Evolutionary conservation across 2,888 invertebrate genomes (phyloP).

Genomic region (Apodemia hepburni): DNA sequence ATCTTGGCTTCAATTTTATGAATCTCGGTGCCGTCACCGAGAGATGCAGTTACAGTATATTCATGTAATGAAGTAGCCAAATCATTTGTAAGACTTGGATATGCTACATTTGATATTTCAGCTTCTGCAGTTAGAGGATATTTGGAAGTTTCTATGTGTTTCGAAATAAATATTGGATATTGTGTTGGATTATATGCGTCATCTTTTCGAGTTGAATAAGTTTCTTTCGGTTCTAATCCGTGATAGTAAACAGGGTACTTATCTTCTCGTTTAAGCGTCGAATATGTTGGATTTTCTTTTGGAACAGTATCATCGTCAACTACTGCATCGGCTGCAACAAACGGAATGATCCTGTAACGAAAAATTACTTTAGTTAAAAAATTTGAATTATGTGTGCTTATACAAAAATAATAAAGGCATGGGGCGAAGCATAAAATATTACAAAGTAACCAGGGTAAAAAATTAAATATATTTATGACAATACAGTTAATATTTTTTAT

Average conservation of each 20-base stretch:
- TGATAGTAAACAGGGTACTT: conserved; percentile 69
- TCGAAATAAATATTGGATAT: conserved; percentile 60
- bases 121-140: conserved; percentile 44
- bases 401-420: too few species aligned
- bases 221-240: conserved; percentile 41
- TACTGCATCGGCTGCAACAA: conserved; percentile 92
- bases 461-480: too few species aligned
- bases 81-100: conserved; percentile 41
- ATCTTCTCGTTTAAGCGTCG: conserved; percentile 56
- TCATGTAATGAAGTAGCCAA: conserved; percentile 41
- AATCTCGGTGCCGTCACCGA: conserved; percentile 39
- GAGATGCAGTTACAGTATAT: conserved; percentile 46
- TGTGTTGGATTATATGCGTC: conserved; percentile 57
- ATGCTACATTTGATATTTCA: conserved; percentile 40
- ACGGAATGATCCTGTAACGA: conserved; percentile 88
- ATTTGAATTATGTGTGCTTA: too few species aligned
- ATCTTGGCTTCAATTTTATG: conserved; percentile 44
- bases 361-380: not conserved
- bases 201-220: conserved; percentile 49
- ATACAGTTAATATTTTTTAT: too few species aligned
- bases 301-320: conserved; percentile 74
- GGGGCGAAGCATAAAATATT: too few species aligned
- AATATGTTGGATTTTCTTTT: conserved; percentile 54
- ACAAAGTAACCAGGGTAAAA: too few species aligned
- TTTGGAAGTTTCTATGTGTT: conserved; percentile 43